Evolutionary conservation across 2,113 vertebrate genomes (phyloP).

Genomic region (Rhea americana): DNA sequence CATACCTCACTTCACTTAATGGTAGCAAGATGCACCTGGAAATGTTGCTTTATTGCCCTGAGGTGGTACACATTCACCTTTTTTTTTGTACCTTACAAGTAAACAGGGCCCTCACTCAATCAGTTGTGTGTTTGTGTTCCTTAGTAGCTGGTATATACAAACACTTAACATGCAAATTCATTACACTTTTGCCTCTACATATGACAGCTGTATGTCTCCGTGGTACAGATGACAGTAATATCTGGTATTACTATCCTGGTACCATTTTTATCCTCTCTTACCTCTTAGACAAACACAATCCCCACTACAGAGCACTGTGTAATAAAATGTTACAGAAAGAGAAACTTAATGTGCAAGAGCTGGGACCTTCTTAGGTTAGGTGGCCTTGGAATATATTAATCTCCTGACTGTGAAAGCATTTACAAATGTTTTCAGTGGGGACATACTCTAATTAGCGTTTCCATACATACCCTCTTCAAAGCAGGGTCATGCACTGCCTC

Average conservation of each 20-base stretch:
- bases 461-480: not conserved
- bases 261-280: not conserved
- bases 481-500: accelerated
- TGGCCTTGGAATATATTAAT: not conserved
- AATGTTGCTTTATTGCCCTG: not conserved
- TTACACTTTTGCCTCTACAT: not conserved
- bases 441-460: not conserved
- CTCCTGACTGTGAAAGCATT: not conserved
- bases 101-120: not conserved
- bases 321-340: not conserved
- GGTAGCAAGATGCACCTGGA: not conserved
- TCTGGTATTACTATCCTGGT: not conserved
- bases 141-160: not conserved
- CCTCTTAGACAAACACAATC: not conserved
- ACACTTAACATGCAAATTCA: not conserved
- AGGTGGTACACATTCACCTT: not conserved
- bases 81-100: not conserved
- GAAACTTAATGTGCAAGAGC: not conserved
- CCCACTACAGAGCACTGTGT: not conserved
- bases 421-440: not conserved
- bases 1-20: not conserved
- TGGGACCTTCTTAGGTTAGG: not conserved
- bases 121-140: not conserved
- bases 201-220: not conserved
- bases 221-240: not conserved